Percentiles rank a stretch among this genome's conserved stretches.
phyloP scores from a whole-genome alignment of 2,797 vertebrate species.

The Discoglossus pictus region DNA sequence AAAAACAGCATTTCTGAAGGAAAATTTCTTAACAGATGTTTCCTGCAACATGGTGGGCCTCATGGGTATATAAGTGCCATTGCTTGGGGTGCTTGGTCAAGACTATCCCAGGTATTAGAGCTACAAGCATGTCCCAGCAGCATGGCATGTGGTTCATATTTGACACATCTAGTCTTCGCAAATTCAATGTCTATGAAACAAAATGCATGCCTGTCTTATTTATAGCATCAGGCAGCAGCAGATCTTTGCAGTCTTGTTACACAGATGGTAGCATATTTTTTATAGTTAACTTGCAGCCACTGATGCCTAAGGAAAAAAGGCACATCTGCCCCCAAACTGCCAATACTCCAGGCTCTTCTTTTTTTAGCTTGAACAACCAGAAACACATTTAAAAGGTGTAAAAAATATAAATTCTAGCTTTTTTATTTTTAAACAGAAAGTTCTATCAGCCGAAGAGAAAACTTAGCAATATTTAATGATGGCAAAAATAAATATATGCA shows the following conservation, averaged over 20 bases:
- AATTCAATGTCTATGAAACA: conserved; percentile 61
- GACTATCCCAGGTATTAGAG: conserved; percentile 59
- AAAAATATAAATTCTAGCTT: conserved; percentile 43
- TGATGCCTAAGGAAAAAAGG: conserved; percentile 64
- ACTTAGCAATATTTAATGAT: too few relatives aligned
- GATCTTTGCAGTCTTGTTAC: conserved; percentile 65
- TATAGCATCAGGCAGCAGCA: conserved; percentile 61
- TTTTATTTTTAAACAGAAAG: background rate
- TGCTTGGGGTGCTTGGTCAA: conserved; percentile 48
- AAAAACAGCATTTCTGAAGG: too few relatives aligned
- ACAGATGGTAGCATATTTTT: conserved; percentile 68
- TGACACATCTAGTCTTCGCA: conserved; percentile 60
- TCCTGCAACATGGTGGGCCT: background rate
- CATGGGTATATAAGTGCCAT: background rate
- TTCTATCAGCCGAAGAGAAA: too few relatives aligned
- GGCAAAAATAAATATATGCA: too few relatives aligned
- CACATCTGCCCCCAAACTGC: conserved; percentile 69
- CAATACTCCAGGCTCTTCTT: conserved; percentile 64
- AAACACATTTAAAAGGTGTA: conserved; percentile 51
- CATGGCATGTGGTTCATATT: conserved; percentile 52
- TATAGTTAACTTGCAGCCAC: conserved; percentile 69
- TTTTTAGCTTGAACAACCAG: conserved; percentile 58
- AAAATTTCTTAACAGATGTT: background rate
- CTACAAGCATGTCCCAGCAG: conserved; percentile 54
- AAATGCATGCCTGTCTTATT: conserved; percentile 64